Percentiles rank a stretch among this genome's conserved stretches.
Conservation (phyloP, 2,797 vertebrate species). For the Scleropages formosus region DNA sequence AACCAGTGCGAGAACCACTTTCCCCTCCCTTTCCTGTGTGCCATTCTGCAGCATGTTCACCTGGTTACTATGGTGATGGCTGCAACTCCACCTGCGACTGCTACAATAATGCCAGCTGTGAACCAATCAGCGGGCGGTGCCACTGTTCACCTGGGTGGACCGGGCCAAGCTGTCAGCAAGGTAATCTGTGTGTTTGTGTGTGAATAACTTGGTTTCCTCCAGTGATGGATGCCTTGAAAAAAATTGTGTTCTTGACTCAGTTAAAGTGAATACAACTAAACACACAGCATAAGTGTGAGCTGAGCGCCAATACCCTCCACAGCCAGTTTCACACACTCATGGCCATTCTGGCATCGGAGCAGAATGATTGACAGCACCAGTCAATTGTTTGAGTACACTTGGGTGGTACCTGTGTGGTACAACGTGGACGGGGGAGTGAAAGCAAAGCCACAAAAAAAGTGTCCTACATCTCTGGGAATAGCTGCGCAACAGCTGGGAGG, state of each 20-base stretch:
- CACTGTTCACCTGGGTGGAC: slow-evolving; percentile 72
- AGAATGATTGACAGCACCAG: no score
- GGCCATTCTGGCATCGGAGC: no score
- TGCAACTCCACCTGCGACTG: slow-evolving; percentile 73
- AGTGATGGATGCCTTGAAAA: neutral
- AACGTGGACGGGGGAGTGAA: no score
- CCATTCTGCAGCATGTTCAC: slow-evolving; percentile 62
- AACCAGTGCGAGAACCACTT: neutral
- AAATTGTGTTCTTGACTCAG: slow-evolving; percentile 3
- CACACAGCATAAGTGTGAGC: neutral
- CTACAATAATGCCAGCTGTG: slow-evolving; percentile 66
- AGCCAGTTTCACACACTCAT: no score
- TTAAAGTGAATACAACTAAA: neutral
- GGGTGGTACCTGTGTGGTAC: no score
- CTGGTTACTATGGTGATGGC: slow-evolving; percentile 61
- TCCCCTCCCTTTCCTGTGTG: neutral
- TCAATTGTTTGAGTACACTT: no score
- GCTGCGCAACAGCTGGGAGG: no score
- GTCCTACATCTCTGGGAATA: no score
- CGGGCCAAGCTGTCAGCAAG: slow-evolving; percentile 69
- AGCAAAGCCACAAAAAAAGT: no score
- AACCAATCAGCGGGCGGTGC: slow-evolving; percentile 66
- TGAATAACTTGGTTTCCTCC: neutral
- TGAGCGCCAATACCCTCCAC: neutral
- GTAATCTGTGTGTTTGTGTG: slow-evolving; percentile 50